Evolutionary conservation across 2,888 invertebrate species (phyloP).

Genomic region (Sarcophaga carnaria): DNA sequence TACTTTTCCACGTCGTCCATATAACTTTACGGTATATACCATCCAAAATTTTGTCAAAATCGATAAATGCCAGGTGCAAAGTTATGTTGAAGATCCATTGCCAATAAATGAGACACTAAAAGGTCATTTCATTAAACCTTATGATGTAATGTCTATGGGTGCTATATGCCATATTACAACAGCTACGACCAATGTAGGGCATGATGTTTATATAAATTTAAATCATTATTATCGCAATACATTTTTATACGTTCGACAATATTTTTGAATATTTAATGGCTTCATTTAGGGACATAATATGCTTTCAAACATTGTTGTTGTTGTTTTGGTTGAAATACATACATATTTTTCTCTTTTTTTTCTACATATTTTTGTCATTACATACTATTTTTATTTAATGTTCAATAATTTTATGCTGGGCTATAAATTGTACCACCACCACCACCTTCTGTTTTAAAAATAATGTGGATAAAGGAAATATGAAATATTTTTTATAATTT

Average conservation of each 20-base stretch:
- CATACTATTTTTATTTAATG: background rate
- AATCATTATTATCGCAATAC: constrained; percentile 18
- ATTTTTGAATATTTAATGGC: background rate
- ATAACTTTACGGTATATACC: too few relatives aligned
- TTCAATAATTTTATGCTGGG: constrained; percentile 3
- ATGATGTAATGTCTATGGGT: too few relatives aligned
- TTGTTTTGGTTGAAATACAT: background rate
- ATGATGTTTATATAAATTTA: background rate
- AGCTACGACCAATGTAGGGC: too few relatives aligned
- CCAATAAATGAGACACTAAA: too few relatives aligned
- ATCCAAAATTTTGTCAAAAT: too few relatives aligned
- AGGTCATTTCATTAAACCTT: too few relatives aligned
- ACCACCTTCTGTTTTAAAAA: too few relatives aligned
- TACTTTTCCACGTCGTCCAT: too few relatives aligned
- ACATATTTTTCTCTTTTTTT: background rate
- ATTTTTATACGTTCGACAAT: background rate
- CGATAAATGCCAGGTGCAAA: too few relatives aligned
- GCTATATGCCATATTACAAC: too few relatives aligned
- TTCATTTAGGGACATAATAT: background rate
- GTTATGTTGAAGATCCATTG: too few relatives aligned
- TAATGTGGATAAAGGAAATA: background rate
- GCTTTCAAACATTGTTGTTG: background rate
- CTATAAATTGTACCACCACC: background rate
- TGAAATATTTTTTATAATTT: constrained; percentile 15
- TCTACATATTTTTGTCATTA: background rate